Base-by-base conservation (phyloP, 2,797 vertebrate genomes). In the Sebastes oblongus region DNA sequence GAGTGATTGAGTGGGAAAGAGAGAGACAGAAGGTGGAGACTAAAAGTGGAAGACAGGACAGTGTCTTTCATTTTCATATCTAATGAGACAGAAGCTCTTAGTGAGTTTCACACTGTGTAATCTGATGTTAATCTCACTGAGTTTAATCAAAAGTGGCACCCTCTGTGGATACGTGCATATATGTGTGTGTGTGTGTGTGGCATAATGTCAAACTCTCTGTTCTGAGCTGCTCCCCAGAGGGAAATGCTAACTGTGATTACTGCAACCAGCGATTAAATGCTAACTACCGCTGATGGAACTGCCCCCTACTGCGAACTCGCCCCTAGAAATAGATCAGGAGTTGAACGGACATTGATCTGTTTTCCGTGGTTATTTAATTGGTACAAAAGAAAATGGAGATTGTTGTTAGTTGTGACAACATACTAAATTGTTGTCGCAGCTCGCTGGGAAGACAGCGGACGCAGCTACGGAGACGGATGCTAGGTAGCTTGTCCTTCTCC, bases 51-150 rank as follows among this genome's bases (percentile, higher is more conserved):
- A 6, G n/a, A 66, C 66, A 67, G 72, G 60, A 34, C 27, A 60
- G 22, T 5, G 18, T 67, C 34, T 62, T 75, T 83, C 6, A 82
- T 87, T 81, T 73, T 70, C 36, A 68, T 50, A 73, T 78, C 14
- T 83, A 84, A 83, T 83, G 60, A 77, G 36, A 70, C 25, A 30
- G 30, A 34, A 27, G 69, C 36, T 68, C 24, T 39, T 29, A 29
- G 39, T 60, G 61, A 30, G 29, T 50, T 30, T 82, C 42, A 75
- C 54, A 65, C 58, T 24, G 70, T 54, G 39, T 39, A 59, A 80
- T 62, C 62, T 60, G 66, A 66, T 82, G 50, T 67, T 77, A 78
- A 80, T 62, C 8, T 18, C 65, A 36, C 36, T 30, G 22, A 64
- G 66, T n/a, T 42, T 69, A 10, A 66, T 72, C 64, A 34, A 61